phyloP scores from a whole-genome alignment of 2,888 invertebrate species.

The Xanthorhoe spadicearia region DNA sequence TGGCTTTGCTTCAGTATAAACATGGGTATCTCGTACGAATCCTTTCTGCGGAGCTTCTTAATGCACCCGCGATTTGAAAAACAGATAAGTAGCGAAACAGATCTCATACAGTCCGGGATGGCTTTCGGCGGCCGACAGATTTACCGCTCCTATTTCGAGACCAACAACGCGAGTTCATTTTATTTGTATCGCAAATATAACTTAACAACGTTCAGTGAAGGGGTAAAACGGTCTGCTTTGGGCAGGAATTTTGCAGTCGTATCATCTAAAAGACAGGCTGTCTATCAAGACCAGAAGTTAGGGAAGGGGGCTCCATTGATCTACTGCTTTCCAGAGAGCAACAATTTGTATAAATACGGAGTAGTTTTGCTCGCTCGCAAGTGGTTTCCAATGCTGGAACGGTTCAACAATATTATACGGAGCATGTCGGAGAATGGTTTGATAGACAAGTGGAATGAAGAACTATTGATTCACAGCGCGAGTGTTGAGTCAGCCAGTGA shows the following conservation, averaged over 20 bases:
- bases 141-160: constrained; percentile 80
- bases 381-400: constrained; percentile 77
- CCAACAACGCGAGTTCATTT: constrained; percentile 76
- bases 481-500: constrained; percentile 59
- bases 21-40: constrained; percentile 80
- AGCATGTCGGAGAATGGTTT: constrained; percentile 79
- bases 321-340: constrained; percentile 76
- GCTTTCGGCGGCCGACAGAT: constrained; percentile 78
- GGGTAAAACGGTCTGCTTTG: constrained; percentile 69
- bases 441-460: constrained; percentile 80
- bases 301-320: constrained; percentile 74
- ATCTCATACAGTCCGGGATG: constrained; percentile 75
- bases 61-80: constrained; percentile 82
- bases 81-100: constrained; percentile 76
- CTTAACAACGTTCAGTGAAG: constrained; percentile 72
- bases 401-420: constrained; percentile 76
- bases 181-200: constrained; percentile 81
- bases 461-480: constrained; percentile 66
- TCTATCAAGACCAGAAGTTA: constrained; percentile 75
- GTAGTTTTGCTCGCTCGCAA: constrained; percentile 76
- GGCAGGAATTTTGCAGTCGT: constrained; percentile 76
- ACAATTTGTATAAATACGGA: constrained; percentile 79
- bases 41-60: constrained; percentile 80
- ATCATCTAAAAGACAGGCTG: constrained; percentile 75
- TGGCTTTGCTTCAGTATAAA: constrained; percentile 81